Conservation (phyloP, 2,797 vertebrate genomes). For the Huso huso region DNA sequence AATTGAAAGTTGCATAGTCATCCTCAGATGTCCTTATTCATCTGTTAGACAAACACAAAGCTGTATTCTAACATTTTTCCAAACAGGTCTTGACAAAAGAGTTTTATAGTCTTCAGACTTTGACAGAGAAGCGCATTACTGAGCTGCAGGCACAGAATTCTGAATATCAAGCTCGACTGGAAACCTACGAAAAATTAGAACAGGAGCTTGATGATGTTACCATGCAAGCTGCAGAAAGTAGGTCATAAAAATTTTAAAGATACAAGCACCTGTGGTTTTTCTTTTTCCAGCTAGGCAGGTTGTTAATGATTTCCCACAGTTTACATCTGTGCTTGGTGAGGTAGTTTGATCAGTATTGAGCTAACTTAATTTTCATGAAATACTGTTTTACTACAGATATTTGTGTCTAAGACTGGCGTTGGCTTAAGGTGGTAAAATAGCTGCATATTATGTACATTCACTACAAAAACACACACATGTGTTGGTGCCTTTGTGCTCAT, state of each 20-base stretch:
- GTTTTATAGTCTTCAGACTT: constrained; percentile 87
- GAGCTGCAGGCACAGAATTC: constrained; percentile 82
- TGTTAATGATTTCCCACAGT: not conserved
- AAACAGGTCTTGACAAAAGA: constrained; percentile 89
- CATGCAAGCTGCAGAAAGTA: constrained; percentile 93
- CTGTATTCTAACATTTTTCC: not conserved
- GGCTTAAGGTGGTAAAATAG: too few relatives aligned
- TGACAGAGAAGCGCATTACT: constrained; percentile 74
- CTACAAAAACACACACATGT: too few relatives aligned
- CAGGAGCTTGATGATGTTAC: constrained; percentile 90
- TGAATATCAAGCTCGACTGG: constrained; percentile 73
- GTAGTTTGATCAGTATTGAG: too few relatives aligned
- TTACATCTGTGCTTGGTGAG: too few relatives aligned
- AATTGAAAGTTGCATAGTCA: too few relatives aligned
- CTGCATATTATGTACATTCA: too few relatives aligned
- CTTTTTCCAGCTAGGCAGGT: not conserved
- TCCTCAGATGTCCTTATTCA: too few relatives aligned
- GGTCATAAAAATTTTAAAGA: constrained; percentile 31
- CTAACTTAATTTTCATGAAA: too few relatives aligned
- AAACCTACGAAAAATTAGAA: constrained; percentile 87
- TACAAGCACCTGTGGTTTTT: constrained; percentile 10
- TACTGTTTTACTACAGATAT: too few relatives aligned
- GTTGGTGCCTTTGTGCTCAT: too few relatives aligned
- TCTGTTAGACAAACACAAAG: too few relatives aligned
- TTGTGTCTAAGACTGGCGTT: too few relatives aligned